phyloP scores from a whole-genome alignment of 2,888 invertebrate genomes.

The Mamestra brassicae region DNA sequence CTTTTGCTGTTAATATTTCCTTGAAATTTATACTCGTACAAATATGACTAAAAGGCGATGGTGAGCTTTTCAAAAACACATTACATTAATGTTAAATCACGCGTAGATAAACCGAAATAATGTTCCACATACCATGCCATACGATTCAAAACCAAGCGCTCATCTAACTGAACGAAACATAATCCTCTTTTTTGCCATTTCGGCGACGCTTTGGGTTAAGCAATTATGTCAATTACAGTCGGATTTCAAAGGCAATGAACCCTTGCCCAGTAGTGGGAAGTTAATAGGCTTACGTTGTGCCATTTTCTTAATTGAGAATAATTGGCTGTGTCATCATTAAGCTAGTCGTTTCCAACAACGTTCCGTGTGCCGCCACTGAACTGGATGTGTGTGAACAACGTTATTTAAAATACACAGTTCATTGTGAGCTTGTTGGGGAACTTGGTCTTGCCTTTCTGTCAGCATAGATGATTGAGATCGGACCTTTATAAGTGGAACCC shows the following conservation, averaged over 20 bases:
- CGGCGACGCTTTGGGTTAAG: not conserved
- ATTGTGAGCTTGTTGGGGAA: not conserved
- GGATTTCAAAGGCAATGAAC: conserved; percentile 16
- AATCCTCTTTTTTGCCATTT: not conserved
- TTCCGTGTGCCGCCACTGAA: not conserved
- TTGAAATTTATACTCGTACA: no score
- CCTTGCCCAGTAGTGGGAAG: not conserved
- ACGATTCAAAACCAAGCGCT: conserved; percentile 12
- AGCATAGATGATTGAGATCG: not conserved
- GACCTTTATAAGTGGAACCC: not conserved
- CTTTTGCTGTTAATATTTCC: no score
- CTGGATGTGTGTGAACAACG: not conserved
- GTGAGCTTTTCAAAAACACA: no score
- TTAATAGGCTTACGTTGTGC: conserved; percentile 20
- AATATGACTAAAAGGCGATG: no score
- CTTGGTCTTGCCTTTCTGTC: not conserved
- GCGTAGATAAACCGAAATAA: not conserved
- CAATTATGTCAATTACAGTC: conserved; percentile 33
- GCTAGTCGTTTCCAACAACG: conserved; percentile 12
- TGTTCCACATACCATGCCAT: not conserved
- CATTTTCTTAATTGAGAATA: conserved; percentile 24
- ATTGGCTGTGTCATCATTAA: conserved; percentile 35
- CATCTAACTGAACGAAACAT: not conserved
- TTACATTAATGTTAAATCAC: not conserved
- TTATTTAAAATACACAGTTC: no score